These are phyloP conservation scores for Epinotia bilunana DNA, from an alignment of 2,888 invertebrate genomes.

Conservation along the genomic window DNA sequence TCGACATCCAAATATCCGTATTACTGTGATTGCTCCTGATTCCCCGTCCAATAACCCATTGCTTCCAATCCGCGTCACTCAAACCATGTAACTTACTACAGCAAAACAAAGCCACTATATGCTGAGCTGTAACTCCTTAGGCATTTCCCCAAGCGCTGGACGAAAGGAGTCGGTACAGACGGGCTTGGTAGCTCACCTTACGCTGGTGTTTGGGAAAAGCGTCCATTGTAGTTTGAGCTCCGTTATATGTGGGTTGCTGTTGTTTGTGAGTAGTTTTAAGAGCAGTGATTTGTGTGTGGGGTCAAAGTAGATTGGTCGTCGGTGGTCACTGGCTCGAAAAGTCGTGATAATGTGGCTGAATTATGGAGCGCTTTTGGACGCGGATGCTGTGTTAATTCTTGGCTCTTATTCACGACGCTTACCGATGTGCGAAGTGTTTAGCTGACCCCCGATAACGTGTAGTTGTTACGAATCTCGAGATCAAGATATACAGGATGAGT, in stretches of 20 bases:
- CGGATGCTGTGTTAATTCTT: slow-evolving; percentile 27
- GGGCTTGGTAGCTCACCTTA: slow-evolving; percentile 8
- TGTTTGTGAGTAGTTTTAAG: slow-evolving; percentile 25
- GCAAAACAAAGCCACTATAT: slow-evolving; percentile 45
- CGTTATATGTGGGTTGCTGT: background rate
- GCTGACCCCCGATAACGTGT: background rate
- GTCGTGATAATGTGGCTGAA: slow-evolving; percentile 72
- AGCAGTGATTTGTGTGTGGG: slow-evolving; percentile 47
- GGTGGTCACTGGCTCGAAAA: slow-evolving; percentile 71
- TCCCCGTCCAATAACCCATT: slow-evolving; percentile 52
- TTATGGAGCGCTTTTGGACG: slow-evolving; percentile 61
- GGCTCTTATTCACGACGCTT: background rate
- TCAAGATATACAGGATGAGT: background rate
- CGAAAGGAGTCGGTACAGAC: background rate
- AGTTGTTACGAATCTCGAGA: background rate
- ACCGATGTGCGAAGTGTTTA: background rate
- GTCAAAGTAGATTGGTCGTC: slow-evolving; percentile 57
- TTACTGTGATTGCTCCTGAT: slow-evolving; percentile 32
- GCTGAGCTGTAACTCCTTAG: background rate
- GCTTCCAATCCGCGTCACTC: slow-evolving; percentile 66
- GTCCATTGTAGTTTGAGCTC: slow-evolving; percentile 28
- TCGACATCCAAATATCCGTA: background rate
- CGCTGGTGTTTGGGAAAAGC: background rate
- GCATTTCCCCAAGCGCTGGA: background rate
- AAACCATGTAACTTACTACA: slow-evolving; percentile 63